Evolutionary conservation across 2,113 vertebrate species (phyloP).

Genomic region (Scalopus aquaticus): DNA sequence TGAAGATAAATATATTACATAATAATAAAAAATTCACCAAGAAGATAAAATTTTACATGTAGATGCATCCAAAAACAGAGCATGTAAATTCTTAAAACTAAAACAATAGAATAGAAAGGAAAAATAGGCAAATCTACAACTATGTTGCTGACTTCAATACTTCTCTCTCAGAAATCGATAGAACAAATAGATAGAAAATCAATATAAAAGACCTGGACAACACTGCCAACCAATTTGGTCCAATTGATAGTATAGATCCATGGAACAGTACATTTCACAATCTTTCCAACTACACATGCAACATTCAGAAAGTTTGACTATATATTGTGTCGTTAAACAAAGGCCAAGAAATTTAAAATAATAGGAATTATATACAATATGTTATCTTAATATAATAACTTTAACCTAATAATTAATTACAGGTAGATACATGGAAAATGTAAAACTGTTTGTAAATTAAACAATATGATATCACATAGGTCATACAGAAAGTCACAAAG

Average conservation of each 20-base stretch:
- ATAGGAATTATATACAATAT: background rate
- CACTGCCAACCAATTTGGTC: background rate
- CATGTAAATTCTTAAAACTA: background rate
- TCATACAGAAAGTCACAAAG: background rate
- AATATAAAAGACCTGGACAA: background rate
- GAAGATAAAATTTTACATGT: background rate
- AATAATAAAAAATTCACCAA: background rate
- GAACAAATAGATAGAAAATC: background rate
- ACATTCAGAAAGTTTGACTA: background rate
- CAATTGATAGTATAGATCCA: background rate
- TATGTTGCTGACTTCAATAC: background rate
- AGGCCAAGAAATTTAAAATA: background rate
- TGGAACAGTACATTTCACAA: background rate
- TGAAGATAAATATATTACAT: background rate
- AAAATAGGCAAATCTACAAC: background rate
- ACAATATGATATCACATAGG: background rate
- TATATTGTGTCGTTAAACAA: background rate
- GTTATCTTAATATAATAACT: background rate
- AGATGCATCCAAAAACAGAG: background rate
- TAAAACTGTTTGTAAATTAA: background rate
- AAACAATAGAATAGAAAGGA: background rate
- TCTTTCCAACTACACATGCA: background rate
- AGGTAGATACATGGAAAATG: background rate
- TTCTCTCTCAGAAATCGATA: background rate
- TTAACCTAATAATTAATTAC: background rate